Percentiles rank a stretch among this genome's conserved stretches.
Conservation (phyloP, 2,888 invertebrate species). For the Abrostola triplasia region DNA sequence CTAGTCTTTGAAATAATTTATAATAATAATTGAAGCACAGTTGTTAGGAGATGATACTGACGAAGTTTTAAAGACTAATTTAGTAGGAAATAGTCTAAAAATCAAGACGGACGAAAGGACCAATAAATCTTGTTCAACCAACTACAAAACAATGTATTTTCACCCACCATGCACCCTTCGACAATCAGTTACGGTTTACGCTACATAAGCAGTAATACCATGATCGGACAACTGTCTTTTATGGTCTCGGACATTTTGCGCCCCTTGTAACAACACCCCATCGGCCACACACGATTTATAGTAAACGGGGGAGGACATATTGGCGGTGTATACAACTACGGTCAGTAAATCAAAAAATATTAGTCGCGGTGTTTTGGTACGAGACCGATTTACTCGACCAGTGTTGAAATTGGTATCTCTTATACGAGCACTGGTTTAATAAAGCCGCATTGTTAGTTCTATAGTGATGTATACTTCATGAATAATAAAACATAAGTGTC, state of each 20-base stretch:
- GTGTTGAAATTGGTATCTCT: slow-evolving; percentile 6
- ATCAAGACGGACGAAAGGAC: no score
- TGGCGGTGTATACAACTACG: slow-evolving; percentile 43
- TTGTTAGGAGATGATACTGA: not conserved
- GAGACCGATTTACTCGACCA: slow-evolving; percentile 6
- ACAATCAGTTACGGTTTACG: slow-evolving; percentile 68
- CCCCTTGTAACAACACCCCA: slow-evolving; percentile 65
- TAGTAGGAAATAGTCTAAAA: not conserved
- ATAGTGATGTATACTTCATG: no score
- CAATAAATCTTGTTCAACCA: not conserved
- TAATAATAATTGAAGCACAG: slow-evolving; percentile 10
- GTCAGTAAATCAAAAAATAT: slow-evolving; percentile 48
- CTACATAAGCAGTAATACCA: slow-evolving; percentile 68
- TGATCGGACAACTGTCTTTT: slow-evolving; percentile 72
- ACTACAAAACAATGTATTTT: slow-evolving; percentile 8
- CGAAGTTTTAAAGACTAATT: slow-evolving; percentile 7
- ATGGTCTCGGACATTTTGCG: slow-evolving; percentile 47
- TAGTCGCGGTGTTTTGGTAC: slow-evolving; percentile 16
- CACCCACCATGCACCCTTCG: slow-evolving; percentile 47
- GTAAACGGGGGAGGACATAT: slow-evolving; percentile 54
- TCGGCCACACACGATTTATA: slow-evolving; percentile 66
- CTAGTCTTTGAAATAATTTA: slow-evolving; percentile 9
- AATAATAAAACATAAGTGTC: not conserved
- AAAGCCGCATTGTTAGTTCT: no score
- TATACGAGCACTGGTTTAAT: not conserved